A percentile compares a stretch with the other conserved stretches of the same genome.
Evolutionary conservation across 37 sponge, comb jelly and placozoan genomes (phyloP).

Genomic region (Ianthella basta): DNA sequence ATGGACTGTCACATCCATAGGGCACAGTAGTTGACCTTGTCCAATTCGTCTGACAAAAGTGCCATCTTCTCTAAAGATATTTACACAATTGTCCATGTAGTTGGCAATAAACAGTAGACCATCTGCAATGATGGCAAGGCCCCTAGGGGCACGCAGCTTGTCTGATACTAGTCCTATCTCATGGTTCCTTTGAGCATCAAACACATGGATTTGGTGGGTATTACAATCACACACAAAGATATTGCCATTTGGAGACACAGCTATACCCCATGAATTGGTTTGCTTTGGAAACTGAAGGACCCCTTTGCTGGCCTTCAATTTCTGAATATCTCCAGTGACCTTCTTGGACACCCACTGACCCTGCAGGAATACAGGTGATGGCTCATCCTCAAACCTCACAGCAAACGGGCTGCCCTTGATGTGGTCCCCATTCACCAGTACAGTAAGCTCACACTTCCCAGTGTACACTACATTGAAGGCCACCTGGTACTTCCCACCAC

Average conservation of each 20-base stretch:
- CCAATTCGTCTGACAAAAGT: neutral
- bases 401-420: too few relatives aligned
- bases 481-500: too few relatives aligned
- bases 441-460: too few relatives aligned
- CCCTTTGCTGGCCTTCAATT: too few relatives aligned
- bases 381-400: too few relatives aligned
- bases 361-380: too few relatives aligned
- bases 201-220: neutral
- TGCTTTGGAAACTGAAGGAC: too few relatives aligned
- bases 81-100: neutral
- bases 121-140: neutral
- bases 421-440: too few relatives aligned
- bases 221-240: neutral
- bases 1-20: neutral
- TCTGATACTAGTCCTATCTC: neutral
- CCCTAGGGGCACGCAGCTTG: neutral
- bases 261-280: neutral
- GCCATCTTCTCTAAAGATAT: neutral
- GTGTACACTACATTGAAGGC: too few relatives aligned
- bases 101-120: neutral
- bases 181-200: neutral
- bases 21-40: neutral
- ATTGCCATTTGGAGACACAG: neutral
- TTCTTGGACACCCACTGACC: too few relatives aligned
- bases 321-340: too few relatives aligned